These are phyloP conservation scores for Aphrocallistes beatrix DNA, from an alignment of 37 sponge, comb jelly and placozoan genomes.

Conservation along the genomic window DNA sequence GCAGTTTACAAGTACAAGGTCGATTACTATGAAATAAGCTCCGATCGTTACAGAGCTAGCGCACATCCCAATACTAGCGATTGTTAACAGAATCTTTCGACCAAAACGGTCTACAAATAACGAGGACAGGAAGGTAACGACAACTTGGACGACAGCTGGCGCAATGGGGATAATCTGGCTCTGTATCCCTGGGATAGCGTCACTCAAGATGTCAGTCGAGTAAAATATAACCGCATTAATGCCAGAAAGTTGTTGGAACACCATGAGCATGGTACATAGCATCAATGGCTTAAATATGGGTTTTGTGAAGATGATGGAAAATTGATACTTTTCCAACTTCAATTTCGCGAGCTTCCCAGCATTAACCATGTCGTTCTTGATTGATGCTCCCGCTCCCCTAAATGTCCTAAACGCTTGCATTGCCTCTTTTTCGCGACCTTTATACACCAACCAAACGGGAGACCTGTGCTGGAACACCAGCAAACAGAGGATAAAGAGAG, in stretches of 20 bases:
- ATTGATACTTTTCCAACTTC: neutral
- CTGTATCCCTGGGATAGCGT: constrained; percentile 2
- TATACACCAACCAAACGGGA: constrained; percentile 39
- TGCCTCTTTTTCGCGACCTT: constrained; percentile 20
- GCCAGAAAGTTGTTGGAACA: constrained; percentile 30
- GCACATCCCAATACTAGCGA: constrained; percentile 8
- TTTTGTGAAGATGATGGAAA: neutral
- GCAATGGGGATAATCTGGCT: neutral
- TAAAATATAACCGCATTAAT: constrained; percentile 34
- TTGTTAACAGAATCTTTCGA: neutral
- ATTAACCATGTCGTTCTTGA: constrained; percentile 33
- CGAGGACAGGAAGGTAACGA: neutral
- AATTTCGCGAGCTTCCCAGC: neutral
- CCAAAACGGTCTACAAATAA: neutral
- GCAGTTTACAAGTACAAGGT: neutral
- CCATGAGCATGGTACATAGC: constrained; percentile 6
- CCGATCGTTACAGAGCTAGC: neutral
- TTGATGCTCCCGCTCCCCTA: constrained; percentile 26
- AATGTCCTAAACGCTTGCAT: constrained; percentile 24
- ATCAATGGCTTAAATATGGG: constrained; percentile 19
- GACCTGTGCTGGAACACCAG: constrained; percentile 26
- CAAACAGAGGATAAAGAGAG: constrained; percentile 21
- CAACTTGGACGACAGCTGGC: neutral
- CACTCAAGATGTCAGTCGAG: constrained; percentile 11
- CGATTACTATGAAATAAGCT: neutral